These are phyloP conservation scores for Anoura caudifer DNA, from an alignment of 2,113 vertebrate genomes.

Conservation along the genomic window DNA sequence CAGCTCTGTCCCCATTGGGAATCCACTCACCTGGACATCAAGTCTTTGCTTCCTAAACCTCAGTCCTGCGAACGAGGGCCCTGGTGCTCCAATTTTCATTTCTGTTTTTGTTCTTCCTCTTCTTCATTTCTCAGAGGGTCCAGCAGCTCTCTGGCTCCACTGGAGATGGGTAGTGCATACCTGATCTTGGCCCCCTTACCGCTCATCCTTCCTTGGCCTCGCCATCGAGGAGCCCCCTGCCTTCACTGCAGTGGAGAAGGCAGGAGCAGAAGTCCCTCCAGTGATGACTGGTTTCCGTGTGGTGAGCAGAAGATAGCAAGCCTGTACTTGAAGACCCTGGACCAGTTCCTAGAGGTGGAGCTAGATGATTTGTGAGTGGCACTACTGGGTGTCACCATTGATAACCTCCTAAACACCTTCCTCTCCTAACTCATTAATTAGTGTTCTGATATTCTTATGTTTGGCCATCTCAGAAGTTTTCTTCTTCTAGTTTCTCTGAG, in stretches of 20 bases:
- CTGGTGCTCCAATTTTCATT: neutral
- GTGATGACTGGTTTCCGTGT: neutral
- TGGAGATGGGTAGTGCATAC: accelerated
- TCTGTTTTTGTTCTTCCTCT: neutral
- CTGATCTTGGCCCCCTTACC: neutral
- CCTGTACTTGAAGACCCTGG: neutral
- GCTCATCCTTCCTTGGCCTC: neutral
- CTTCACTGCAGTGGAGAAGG: neutral
- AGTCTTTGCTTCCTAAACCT: neutral
- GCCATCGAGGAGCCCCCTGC: too few relatives aligned
- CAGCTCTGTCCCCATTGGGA: neutral
- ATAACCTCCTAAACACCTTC: neutral
- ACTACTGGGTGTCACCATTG: neutral
- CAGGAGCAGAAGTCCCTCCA: neutral
- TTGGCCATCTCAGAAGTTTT: neutral
- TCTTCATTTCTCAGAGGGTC: neutral
- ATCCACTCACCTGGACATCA: neutral
- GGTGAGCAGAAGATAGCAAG: neutral
- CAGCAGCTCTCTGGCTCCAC: neutral
- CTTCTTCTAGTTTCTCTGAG: slow-evolving; percentile 5
- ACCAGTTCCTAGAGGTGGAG: neutral
- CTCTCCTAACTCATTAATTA: neutral
- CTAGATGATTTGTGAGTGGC: neutral
- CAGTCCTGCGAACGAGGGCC: too few relatives aligned
- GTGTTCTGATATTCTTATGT: neutral